These are phyloP conservation scores for Drosophila buzzatii DNA, from an alignment of 2,888 invertebrate species.

Conservation along the genomic window DNA sequence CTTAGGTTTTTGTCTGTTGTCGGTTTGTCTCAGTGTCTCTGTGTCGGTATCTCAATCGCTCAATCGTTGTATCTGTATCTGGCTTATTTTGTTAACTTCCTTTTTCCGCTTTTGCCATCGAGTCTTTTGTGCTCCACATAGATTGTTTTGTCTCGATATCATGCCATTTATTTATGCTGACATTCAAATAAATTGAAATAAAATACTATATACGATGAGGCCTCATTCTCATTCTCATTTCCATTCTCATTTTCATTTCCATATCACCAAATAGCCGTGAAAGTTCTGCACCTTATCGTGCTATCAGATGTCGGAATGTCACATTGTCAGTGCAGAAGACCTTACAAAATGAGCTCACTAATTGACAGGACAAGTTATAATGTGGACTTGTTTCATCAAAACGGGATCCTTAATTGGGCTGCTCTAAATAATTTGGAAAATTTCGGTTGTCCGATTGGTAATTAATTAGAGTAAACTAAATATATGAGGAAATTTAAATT, in stretches of 20 bases:
- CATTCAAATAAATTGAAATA: conserved; percentile 76
- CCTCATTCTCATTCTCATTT: conserved; percentile 12
- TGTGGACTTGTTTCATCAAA: conserved; percentile 5
- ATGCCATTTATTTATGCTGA: conserved; percentile 67
- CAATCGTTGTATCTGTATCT: conserved; percentile 76
- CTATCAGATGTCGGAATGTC: conserved; percentile 52
- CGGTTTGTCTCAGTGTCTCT: conserved; percentile 28
- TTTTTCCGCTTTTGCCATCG: conserved; percentile 67
- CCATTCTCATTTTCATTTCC: conserved; percentile 24
- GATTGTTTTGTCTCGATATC: conserved; percentile 73
- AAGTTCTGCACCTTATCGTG: conserved; percentile 52
- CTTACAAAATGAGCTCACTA: conserved; percentile 29
- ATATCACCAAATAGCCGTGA: conserved; percentile 43
- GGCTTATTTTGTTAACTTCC: conserved; percentile 80
- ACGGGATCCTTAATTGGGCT: conserved; percentile 17
- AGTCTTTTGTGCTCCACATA: conserved; percentile 69
- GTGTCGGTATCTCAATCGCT: conserved; percentile 72
- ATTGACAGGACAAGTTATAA: conserved; percentile 47
- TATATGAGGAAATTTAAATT: neutral
- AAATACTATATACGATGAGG: conserved; percentile 45
- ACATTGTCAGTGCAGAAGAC: neutral
- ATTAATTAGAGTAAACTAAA: neutral
- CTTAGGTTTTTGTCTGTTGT: conserved; percentile 58
- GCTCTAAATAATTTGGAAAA: neutral
- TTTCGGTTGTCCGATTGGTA: neutral